Percentiles rank a stretch among this genome's conserved stretches.
phyloP scores from a whole-genome alignment of 2,113 vertebrate genomes.

The Heterotis niloticus region DNA sequence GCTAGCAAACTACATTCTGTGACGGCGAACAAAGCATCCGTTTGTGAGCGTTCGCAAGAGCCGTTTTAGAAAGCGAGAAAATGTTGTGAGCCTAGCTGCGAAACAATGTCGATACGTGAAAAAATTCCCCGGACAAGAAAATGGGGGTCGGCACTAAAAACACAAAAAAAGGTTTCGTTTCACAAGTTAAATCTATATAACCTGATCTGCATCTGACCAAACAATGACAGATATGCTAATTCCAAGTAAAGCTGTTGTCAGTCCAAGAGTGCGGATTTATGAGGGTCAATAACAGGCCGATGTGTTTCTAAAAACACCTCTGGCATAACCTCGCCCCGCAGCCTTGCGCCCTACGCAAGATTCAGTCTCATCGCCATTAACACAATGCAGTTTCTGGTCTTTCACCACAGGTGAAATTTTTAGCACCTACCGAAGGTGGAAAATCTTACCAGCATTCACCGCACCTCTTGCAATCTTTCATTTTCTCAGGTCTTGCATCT shows the following conservation, averaged over 20 bases:
- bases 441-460: not conserved
- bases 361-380: not conserved
- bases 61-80: not conserved
- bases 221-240: no score
- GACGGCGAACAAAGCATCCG: not conserved
- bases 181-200: no score
- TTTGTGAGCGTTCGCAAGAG: not conserved
- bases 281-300: not conserved
- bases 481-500: not conserved
- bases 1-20: conserved; percentile 12
- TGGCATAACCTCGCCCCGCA: not conserved
- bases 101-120: no score
- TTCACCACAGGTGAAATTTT: conserved; percentile 17
- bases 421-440: not conserved
- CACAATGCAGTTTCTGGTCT: not conserved
- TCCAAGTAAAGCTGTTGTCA: no score
- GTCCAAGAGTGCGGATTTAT: no score
- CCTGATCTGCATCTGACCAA: no score
- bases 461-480: not conserved
- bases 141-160: no score
- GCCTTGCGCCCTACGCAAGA: not conserved
- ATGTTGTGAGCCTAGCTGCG: no score
- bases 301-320: not conserved
- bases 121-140: no score
- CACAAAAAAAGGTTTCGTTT: no score